Conservation (phyloP, 2,113 vertebrate genomes). For the Strigops habroptila region DNA sequence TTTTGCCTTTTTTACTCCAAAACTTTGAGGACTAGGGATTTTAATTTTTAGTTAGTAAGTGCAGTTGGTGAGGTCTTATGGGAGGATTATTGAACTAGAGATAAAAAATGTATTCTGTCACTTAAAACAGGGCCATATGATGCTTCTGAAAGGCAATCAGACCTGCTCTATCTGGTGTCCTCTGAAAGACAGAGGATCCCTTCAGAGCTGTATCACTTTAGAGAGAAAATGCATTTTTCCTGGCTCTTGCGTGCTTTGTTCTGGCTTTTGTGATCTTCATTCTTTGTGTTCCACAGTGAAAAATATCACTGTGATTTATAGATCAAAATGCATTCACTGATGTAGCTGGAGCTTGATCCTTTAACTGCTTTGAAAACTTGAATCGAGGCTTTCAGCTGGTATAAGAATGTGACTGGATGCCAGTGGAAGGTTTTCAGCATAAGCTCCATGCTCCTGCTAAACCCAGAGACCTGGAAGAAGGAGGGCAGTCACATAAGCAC, state of each 20-base stretch:
- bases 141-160: slow-evolving; percentile 23
- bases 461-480: not conserved
- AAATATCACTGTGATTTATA: slow-evolving; percentile 44
- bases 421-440: not conserved
- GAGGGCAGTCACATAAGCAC: not conserved
- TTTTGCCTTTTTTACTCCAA: not conserved
- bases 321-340: slow-evolving; percentile 46
- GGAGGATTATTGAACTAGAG: not conserved
- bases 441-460: not conserved
- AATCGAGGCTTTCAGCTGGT: not conserved
- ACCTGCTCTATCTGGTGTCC: not conserved
- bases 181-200: not conserved
- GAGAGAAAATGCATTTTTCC: not conserved
- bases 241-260: slow-evolving; percentile 40
- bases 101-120: not conserved
- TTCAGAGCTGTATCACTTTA: not conserved
- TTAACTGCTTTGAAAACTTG: slow-evolving; percentile 31
- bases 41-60: not conserved
- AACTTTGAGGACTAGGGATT: not conserved
- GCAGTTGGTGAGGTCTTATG: not conserved
- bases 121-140: not conserved
- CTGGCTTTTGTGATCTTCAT: slow-evolving; percentile 55
- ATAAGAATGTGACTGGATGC: not conserved
- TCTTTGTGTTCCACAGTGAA: slow-evolving; percentile 17
- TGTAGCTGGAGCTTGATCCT: slow-evolving; percentile 27